Percentiles rank a stretch among this genome's conserved stretches.
Conservation (phyloP, 2,113 vertebrate species). For the Leptodactylus fuscus region DNA sequence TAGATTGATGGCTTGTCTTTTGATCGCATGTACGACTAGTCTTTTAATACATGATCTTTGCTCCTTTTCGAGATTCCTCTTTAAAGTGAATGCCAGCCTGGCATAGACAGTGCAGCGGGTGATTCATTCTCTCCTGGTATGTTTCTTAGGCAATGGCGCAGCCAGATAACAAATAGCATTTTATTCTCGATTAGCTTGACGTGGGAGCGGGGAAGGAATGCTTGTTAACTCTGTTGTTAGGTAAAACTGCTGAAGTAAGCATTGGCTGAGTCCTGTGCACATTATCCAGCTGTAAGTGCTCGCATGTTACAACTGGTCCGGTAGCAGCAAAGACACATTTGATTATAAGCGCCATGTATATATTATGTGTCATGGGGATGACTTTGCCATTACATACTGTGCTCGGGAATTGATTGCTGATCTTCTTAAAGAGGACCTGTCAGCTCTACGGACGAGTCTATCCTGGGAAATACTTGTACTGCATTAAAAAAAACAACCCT, state of each 20-base stretch:
- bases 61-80: not conserved
- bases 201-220: constrained; percentile 52
- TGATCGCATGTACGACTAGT: not conserved
- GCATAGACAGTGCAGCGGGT: not conserved
- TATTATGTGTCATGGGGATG: not conserved
- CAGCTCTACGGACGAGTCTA: not conserved
- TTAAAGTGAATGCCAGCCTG: constrained; percentile 8
- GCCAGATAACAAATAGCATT: constrained; percentile 54
- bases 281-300: constrained; percentile 9
- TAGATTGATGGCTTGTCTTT: not conserved
- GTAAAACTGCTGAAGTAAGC: constrained; percentile 52
- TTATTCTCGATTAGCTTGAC: constrained; percentile 45
- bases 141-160: constrained; percentile 38
- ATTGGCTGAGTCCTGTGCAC: not conserved
- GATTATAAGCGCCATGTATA: not conserved
- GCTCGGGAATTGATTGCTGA: not conserved
- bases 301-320: constrained; percentile 40
- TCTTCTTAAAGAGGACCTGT: not conserved
- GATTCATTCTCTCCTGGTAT: constrained; percentile 36
- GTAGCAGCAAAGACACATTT: not conserved
- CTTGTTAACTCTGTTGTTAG: constrained; percentile 49
- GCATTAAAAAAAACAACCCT: not conserved
- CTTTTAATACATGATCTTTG: not conserved
- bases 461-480: not conserved
- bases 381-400: not conserved